A percentile compares a stretch with the other conserved stretches of the same genome.
phyloP scores from a whole-genome alignment of 2,113 vertebrate genomes.

The Hucho hucho region DNA sequence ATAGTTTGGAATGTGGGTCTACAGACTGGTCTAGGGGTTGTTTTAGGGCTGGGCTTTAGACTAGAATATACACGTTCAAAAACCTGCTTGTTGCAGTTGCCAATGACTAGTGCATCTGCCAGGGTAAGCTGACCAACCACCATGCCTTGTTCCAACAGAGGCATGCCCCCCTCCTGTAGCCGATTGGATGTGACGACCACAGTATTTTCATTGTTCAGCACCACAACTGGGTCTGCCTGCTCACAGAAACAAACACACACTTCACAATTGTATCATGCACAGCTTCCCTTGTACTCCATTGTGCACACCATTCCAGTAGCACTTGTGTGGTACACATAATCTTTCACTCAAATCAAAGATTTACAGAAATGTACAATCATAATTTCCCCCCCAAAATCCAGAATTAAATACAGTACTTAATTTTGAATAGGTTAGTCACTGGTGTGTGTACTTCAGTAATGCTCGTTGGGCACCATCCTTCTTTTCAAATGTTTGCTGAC shows the following conservation, averaged over 20 bases:
- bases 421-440: no score
- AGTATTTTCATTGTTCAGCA: conserved; percentile 90
- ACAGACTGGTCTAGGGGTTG: not conserved
- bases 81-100: conserved; percentile 98
- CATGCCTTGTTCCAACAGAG: conserved; percentile 93
- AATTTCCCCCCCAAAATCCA: not conserved
- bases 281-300: not conserved
- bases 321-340: not conserved
- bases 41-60: not conserved
- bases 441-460: no score
- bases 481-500: no score
- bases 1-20: not conserved
- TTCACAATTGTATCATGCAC: not conserved
- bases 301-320: not conserved
- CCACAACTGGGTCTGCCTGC: conserved; percentile 93
- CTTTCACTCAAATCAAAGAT: not conserved
- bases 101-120: conserved; percentile 93
- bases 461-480: no score
- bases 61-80: conserved; percentile 34
- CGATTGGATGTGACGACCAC: conserved; percentile 89
- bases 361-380: not conserved
- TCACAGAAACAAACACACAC: conserved; percentile 13
- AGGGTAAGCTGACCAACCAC: conserved; percentile 94
- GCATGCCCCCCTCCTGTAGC: conserved; percentile 86
- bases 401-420: no score